Base-by-base conservation (phyloP, 2,113 vertebrate genomes). In the Pontoporia blainvillei region DNA sequence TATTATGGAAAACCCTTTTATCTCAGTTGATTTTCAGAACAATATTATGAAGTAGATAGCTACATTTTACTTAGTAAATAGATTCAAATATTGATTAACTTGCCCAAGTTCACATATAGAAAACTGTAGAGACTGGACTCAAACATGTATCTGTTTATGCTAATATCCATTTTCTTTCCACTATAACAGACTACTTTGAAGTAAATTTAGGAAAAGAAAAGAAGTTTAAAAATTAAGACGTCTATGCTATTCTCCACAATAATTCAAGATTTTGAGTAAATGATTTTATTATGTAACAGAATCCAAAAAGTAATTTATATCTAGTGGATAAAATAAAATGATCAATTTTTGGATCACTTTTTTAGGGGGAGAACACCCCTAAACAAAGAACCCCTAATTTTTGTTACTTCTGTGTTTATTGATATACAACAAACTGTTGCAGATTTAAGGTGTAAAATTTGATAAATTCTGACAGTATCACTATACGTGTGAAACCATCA, bases 61-160 rank as follows among this genome's bases (percentile, higher is more conserved):
- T 89, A 52, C 39, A 94, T 34, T 92, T 92, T 83, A 89, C 64
- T 86, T 72, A 86, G 21, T 52, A 52, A 92, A 64, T 15, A 95
- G 66, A 90, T 34, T 59, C 15, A 69, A 17, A 21, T 78, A 72
- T 21, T 79, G 31, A 96, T 69, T 75, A 87, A 39, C 20, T 54
- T 96, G 41, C 25, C 36, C 4, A 96, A 72, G 27, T 15, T 81
- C 11, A 83, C 7, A 90, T 17, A 91, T 1, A 92, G 39, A 93
- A 90, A 90, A 90, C 1, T 54, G 36, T 14, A 59, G 44, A 92
- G 75, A 61, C 6, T 67, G 4, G 41, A 76, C 46, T 93, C 36
- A 93, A 95, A 91, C 12, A 82, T 18, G 31, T 86, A 72, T 52
- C 9, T 57, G 27, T 78, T 86, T 39, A 86, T 23, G 59, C 72